Evolutionary conservation across 1,140 invertebrate species (phyloP).

Genomic region (Gonatopus flavifemur): DNA sequence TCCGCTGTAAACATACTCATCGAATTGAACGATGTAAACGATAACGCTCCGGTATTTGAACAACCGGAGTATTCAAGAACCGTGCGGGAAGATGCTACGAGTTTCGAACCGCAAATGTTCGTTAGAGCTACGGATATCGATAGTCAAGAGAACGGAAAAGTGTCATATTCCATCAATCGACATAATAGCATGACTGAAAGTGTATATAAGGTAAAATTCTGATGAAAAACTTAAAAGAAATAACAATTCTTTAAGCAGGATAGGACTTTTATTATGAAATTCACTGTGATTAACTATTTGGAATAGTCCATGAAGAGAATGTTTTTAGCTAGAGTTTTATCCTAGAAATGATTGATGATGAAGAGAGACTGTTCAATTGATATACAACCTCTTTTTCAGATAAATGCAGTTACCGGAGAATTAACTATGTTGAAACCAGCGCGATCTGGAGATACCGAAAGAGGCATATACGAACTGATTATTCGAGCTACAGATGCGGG

Average conservation of each 20-base stretch:
- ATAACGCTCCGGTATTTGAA: slow-evolving; percentile 80
- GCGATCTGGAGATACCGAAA: slow-evolving; percentile 70
- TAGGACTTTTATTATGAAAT: no score
- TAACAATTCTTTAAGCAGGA: no score
- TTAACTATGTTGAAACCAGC: slow-evolving; percentile 66
- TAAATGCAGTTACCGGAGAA: slow-evolving; percentile 72
- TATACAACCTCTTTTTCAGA: slow-evolving; percentile 59
- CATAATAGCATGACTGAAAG: slow-evolving; percentile 66
- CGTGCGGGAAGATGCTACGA: slow-evolving; percentile 69
- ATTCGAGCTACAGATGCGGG: slow-evolving; percentile 74
- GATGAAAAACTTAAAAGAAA: no score
- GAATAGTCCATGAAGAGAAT: no score
- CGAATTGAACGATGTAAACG: slow-evolving; percentile 77
- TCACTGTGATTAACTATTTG: no score
- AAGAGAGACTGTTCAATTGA: background rate
- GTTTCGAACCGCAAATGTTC: slow-evolving; percentile 76
- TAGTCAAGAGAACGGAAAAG: slow-evolving; percentile 67
- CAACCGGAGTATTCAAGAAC: slow-evolving; percentile 72
- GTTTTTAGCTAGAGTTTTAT: no score
- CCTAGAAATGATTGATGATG: no score
- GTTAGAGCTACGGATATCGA: slow-evolving; percentile 73
- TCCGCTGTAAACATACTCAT: slow-evolving; percentile 70
- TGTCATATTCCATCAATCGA: slow-evolving; percentile 69
- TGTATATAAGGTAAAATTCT: slow-evolving; percentile 54
- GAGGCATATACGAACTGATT: slow-evolving; percentile 71